phyloP scores from a whole-genome alignment of 1,140 invertebrate species.

The Adelges cooleyi region DNA sequence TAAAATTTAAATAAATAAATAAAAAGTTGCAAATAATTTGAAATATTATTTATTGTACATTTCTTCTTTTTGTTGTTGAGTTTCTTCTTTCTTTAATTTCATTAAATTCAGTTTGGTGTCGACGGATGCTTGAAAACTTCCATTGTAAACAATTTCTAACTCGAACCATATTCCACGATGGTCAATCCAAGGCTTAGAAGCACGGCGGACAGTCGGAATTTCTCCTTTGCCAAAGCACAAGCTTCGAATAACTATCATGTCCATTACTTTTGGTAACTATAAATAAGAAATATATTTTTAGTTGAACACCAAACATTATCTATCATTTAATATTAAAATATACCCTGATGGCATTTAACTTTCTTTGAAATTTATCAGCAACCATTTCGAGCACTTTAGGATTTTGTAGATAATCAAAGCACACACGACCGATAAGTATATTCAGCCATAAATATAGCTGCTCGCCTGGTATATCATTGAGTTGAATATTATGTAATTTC shows the following conservation, averaged over 20 bases:
- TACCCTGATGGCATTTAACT: conserved; percentile 69
- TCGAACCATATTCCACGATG: conserved; percentile 87
- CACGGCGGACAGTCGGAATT: conserved; percentile 58
- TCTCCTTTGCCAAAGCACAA: conserved; percentile 41
- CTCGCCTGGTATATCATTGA: background rate
- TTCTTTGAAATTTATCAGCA: conserved; percentile 69
- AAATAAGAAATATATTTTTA: background rate
- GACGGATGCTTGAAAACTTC: conserved; percentile 77
- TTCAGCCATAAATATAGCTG: conserved; percentile 51
- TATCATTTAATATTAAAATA: conserved; percentile 7
- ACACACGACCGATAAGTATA: conserved; percentile 57
- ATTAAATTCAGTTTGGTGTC: conserved; percentile 91
- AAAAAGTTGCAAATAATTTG: conserved; percentile 19
- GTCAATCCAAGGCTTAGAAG: conserved; percentile 63
- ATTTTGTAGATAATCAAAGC: conserved; percentile 64
- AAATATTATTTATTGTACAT: conserved; percentile 4
- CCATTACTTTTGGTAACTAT: conserved; percentile 23
- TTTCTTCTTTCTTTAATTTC: conserved; percentile 48
- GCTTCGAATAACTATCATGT: conserved; percentile 16
- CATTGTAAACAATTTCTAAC: conserved; percentile 79
- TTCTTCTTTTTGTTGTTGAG: conserved; percentile 22
- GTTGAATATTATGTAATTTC: background rate
- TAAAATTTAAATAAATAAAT: conserved; percentile 29
- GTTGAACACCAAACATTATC: background rate
- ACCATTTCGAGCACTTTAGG: conserved; percentile 49